phyloP scores from a whole-genome alignment of 2,797 vertebrate species.

The Tauraco hartlaubi region DNA sequence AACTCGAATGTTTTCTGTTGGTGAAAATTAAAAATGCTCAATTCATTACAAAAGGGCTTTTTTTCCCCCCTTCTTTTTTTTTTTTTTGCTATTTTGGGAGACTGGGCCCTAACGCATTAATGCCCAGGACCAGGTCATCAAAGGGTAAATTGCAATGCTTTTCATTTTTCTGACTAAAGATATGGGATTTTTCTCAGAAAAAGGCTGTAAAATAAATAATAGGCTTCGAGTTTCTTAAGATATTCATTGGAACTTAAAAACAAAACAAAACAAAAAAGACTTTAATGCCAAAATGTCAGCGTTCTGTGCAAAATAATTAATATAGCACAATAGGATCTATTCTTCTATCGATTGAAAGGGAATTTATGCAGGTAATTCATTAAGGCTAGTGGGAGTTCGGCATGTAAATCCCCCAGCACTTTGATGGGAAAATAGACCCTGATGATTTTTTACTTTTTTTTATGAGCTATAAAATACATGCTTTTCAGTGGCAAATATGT shows the following conservation, averaged over 20 bases:
- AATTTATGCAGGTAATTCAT: slow-evolving; percentile 85
- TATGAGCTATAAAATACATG: slow-evolving; percentile 48
- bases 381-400: slow-evolving; percentile 72
- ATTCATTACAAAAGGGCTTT: neutral
- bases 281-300: slow-evolving; percentile 74
- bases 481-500: slow-evolving; percentile 57
- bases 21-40: slow-evolving; percentile 11
- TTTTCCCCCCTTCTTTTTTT: fast-evolving
- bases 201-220: slow-evolving; percentile 62
- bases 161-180: slow-evolving; percentile 3
- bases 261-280: slow-evolving; percentile 14
- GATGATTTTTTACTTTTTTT: neutral
- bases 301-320: slow-evolving; percentile 78
- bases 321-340: slow-evolving; percentile 76
- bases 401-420: slow-evolving; percentile 75
- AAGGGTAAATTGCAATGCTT: neutral
- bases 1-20: neutral
- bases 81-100: neutral
- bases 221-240: slow-evolving; percentile 48
- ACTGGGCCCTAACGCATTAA: neutral
- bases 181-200: neutral
- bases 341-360: slow-evolving; percentile 74
- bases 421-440: slow-evolving; percentile 63
- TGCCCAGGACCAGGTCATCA: neutral
- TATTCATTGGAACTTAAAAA: slow-evolving; percentile 27